Evolutionary conservation across 2,113 vertebrate genomes (phyloP).

Genomic region (Saccopteryx leptura): DNA sequence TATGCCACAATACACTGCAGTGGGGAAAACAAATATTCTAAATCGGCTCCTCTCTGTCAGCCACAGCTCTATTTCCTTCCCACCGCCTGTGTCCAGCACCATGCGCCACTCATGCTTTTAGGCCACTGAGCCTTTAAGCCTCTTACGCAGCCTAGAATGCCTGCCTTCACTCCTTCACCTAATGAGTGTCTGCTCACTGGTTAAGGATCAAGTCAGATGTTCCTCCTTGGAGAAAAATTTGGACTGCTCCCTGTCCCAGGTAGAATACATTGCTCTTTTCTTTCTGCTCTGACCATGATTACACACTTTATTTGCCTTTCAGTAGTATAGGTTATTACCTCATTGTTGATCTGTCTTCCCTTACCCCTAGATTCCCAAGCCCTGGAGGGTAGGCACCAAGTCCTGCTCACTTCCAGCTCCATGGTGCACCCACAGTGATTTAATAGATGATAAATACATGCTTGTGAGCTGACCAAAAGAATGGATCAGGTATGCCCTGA

Average conservation of each 20-base stretch:
- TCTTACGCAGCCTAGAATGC: neutral
- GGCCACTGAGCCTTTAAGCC: neutral
- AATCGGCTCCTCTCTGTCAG: neutral
- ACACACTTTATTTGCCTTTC: slow-evolving; percentile 18
- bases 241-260: neutral
- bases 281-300: slow-evolving; percentile 38
- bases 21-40: slow-evolving; percentile 21
- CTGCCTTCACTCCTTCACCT: neutral
- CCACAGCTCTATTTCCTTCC: neutral
- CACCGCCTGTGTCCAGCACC: neutral
- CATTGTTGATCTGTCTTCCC: neutral
- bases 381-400: neutral
- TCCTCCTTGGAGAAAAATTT: neutral
- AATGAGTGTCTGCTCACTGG: neutral
- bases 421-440: neutral
- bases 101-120: neutral
- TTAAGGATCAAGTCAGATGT: slow-evolving; percentile 38
- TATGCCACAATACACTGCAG: neutral
- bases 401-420: slow-evolving; percentile 15
- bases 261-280: slow-evolving; percentile 13
- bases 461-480: slow-evolving; percentile 51
- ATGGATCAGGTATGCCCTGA: neutral
- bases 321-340: slow-evolving; percentile 3
- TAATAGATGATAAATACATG: neutral
- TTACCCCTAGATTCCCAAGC: neutral